Percentiles rank a stretch among this genome's conserved stretches.
Evolutionary conservation across 2,888 invertebrate genomes (phyloP).

Genomic region (Rhagonycha lutea): DNA sequence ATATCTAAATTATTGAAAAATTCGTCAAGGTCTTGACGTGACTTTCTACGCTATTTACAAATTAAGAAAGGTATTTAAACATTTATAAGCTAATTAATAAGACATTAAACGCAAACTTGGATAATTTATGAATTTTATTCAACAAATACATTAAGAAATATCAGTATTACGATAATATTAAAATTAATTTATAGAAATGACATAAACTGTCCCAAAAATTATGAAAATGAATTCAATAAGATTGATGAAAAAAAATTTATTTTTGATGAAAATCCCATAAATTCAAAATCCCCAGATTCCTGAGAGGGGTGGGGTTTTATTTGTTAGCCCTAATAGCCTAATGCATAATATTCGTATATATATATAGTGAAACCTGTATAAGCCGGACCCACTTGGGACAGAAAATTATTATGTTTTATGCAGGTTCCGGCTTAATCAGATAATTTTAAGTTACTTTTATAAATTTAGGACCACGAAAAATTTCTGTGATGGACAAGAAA

Average conservation of each 20-base stretch:
- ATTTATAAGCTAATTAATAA: background rate
- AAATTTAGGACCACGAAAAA: too few relatives aligned
- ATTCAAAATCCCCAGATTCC: too few relatives aligned
- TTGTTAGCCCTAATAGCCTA: too few relatives aligned
- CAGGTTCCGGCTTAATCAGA: too few relatives aligned
- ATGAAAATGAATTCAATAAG: background rate
- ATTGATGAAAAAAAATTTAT: background rate
- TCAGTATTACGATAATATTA: background rate
- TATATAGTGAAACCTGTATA: too few relatives aligned
- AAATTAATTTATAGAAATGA: background rate
- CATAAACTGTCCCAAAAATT: background rate
- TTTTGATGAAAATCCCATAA: too few relatives aligned
- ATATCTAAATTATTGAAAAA: background rate
- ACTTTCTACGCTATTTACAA: background rate
- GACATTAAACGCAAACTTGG: background rate
- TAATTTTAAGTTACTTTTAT: too few relatives aligned
- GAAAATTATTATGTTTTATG: too few relatives aligned
- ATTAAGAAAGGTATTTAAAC: background rate
- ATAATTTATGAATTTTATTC: background rate
- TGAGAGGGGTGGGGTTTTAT: too few relatives aligned
- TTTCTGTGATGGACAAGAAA: too few relatives aligned
- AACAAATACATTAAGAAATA: background rate
- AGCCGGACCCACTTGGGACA: too few relatives aligned
- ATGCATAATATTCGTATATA: too few relatives aligned
- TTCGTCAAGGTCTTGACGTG: background rate